Evolutionary conservation across 1,140 invertebrate genomes (phyloP), one percentile per base, ranked within the genome.

Genomic region (Leptinotarsa texana): DNA sequence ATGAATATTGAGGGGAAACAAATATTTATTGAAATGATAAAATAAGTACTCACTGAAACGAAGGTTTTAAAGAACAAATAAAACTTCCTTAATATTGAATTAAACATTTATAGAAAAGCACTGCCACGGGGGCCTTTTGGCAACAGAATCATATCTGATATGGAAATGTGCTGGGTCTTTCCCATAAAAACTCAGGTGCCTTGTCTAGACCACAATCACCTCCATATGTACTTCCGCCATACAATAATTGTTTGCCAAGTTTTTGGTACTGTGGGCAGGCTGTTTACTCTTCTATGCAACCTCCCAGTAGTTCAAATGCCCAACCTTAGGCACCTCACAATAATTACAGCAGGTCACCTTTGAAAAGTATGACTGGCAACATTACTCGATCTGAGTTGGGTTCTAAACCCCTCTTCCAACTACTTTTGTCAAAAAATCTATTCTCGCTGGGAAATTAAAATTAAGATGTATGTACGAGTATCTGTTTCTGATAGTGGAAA

Each of bases 121-220:
- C 87, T 87, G 77, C 87, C 87, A 0, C 87, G 88, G 79, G 92
- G 93, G 15, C 91, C 92, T 72, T 87, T 88, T 63, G 89, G 88
- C 63, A 33, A 33, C 27, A 89, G 90, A 81, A 63, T 47, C 63
- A 69, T 73, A 61, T 11, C 68, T 61, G 79, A 72, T 57, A 72
- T 48, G 70, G 82, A 85, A 93, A 93, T 81, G 88, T 93, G 49
- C 89, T 91, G 75, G 89, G 90, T 62, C 87, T 90, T 72, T 83
- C 83, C 63, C 76, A 82, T 66, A 82, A 82, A 82, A 75, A 78
- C 49, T 69, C 75, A 33, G 75, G 77, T 42, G 81, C 81, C 3
- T 73, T 67, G 67, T 79, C 80, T 63, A 81, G 81, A 11, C 82
- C 82, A 15, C 82, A 83, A 79, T 82, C 82, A 63, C 81, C 80